A percentile compares a stretch with the other conserved stretches of the same genome.
These are phyloP conservation scores for Podargus strigoides DNA, from an alignment of 2,797 vertebrate genomes.

Conservation along the genomic window DNA sequence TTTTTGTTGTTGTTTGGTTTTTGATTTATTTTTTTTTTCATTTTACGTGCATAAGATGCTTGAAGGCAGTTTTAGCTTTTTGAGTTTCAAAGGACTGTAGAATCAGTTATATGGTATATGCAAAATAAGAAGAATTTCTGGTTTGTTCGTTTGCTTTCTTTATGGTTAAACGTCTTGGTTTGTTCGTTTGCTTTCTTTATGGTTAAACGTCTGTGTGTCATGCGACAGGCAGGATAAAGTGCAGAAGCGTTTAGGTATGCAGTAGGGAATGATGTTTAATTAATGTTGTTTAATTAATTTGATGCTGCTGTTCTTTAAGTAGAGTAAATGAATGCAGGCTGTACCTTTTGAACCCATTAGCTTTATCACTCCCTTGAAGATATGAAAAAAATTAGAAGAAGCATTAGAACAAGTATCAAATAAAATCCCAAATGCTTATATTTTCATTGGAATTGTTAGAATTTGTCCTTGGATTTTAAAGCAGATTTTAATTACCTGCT, in stretches of 20 bases:
- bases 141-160: background rate
- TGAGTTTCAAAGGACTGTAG: constrained; percentile 6
- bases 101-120: background rate
- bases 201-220: background rate
- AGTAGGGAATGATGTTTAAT: background rate
- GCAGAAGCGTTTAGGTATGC: background rate
- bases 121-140: constrained; percentile 41
- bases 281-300: constrained; percentile 27
- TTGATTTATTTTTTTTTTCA: background rate
- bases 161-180: no score
- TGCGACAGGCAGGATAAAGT: background rate
- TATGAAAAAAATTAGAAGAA: background rate
- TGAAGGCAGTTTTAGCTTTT: constrained; percentile 3
- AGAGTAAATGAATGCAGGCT: background rate
- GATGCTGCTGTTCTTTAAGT: background rate
- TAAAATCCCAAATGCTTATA: background rate
- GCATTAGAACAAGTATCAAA: background rate
- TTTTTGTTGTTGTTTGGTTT: no score
- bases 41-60: background rate
- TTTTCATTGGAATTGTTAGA: background rate
- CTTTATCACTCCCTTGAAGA: constrained; percentile 31
- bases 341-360: background rate
- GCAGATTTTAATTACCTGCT: background rate
- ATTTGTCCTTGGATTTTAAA: background rate
- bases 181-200: no score